Conservation (phyloP, 2,113 vertebrate species). For the Paratilapia polleni region DNA sequence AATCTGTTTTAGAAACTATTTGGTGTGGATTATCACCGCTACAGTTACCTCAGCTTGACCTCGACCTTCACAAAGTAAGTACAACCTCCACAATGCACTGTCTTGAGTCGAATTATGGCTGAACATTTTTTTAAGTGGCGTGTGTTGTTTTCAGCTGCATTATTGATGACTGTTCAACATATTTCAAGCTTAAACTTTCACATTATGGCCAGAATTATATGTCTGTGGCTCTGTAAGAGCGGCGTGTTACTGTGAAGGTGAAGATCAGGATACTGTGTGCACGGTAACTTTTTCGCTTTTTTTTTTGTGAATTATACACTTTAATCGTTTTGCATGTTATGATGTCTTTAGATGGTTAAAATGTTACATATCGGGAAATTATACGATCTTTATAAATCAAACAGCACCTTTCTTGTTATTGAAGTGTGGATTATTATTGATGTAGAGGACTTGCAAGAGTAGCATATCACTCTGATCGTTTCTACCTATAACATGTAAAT, state of each 20-base stretch:
- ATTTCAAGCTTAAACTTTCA: constrained; percentile 1
- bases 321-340: background rate
- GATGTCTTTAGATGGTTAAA: background rate
- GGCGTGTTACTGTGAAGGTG: background rate
- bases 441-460: background rate
- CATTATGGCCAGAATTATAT: background rate
- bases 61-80: constrained; percentile 85
- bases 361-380: background rate
- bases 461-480: background rate
- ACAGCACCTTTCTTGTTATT: background rate
- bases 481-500: background rate
- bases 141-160: background rate
- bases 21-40: constrained; percentile 79
- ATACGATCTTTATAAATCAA: background rate
- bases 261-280: background rate
- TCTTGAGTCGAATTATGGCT: background rate
- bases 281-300: background rate
- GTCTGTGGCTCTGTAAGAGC: background rate
- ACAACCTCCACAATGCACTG: constrained; percentile 22
- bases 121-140: background rate
- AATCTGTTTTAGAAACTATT: constrained; percentile 54
- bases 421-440: background rate
- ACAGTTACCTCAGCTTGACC: constrained; percentile 78
- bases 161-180: background rate
- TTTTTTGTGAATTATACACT: background rate